Base-by-base conservation (phyloP, 2,797 vertebrate genomes). In the Gobionotothen gibberifrons region DNA sequence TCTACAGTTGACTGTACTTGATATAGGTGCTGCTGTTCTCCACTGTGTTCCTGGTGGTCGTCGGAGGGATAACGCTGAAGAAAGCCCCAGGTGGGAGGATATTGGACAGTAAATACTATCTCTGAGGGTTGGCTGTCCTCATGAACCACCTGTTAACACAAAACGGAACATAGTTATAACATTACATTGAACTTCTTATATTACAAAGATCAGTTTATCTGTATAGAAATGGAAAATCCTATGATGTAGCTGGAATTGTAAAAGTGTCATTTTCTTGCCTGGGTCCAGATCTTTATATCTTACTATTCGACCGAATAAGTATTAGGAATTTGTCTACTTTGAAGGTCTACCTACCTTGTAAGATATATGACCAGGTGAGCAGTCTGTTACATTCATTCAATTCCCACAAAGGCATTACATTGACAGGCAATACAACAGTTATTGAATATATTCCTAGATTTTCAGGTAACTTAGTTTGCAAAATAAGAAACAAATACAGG, bases 101-200 rank as follows among this genome's bases (percentile, higher is more conserved):
- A 87, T 68, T 87, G 92, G 59, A 97, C 73, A 1, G 86, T 89
- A 78, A 96, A 97, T 29, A 92, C 56, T 46, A 97, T 95, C 79
- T 97, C 95, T 62, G 92, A 92, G 3, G 97, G 92, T 70, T 90
- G 83, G 89, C 87, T 95, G 82, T 94, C 95, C 73, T 95, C 94
- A 78, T 96, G 95, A 72, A 92, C 73, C 73, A 96, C 95, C 96
- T 98, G 85, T 40, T 90, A 82, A 76, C 79, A 36, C 53, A 26
- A 63, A 62, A 56, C 17, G 43, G 9, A 4, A 52, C 12, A 15
- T 8, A 55, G 17, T 17, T 47, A 14, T 0, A 26, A 49, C 22
- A 36, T 17, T 55, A 39, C 9, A 39, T 6, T n/a, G 6, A 12
- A 36, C 32, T 32, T 42, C 14, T 43, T 13, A 43, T 26, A 26